phyloP scores from a whole-genome alignment of 2,888 invertebrate species.

The Galerucella nymphaeae region DNA sequence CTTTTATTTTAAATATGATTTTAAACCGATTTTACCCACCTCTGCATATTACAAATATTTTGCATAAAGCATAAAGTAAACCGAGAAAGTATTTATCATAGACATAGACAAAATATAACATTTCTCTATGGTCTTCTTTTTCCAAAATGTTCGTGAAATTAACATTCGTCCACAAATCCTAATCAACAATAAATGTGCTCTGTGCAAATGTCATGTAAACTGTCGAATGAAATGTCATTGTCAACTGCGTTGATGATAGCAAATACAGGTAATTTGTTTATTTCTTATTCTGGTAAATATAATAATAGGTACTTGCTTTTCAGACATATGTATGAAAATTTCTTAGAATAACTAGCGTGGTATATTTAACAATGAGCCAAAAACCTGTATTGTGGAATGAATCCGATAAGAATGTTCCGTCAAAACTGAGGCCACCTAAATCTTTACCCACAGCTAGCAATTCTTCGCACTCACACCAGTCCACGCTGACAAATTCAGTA shows the following conservation, averaged over 20 bases:
- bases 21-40: no score
- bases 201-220: no score
- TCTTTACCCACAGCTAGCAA: constrained; percentile 17
- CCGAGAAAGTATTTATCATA: no score
- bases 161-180: no score
- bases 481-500: constrained; percentile 18
- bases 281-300: constrained; percentile 18
- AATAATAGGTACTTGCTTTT: constrained; percentile 16
- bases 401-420: constrained; percentile 17
- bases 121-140: no score
- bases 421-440: constrained; percentile 38
- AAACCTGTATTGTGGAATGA: constrained; percentile 40
- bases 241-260: constrained; percentile 19
- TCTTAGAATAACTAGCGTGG: constrained; percentile 8
- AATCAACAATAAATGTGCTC: no score
- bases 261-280: constrained; percentile 25
- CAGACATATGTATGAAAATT: constrained; percentile 22
- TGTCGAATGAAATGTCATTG: constrained; percentile 4
- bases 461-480: constrained; percentile 21
- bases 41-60: no score
- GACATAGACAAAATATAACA: no score
- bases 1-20: no score
- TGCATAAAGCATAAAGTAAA: no score
- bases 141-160: no score
- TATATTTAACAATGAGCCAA: constrained; percentile 38